Base-by-base conservation (phyloP, 2,797 vertebrate genomes). In the Sylvilagus floridanus region DNA sequence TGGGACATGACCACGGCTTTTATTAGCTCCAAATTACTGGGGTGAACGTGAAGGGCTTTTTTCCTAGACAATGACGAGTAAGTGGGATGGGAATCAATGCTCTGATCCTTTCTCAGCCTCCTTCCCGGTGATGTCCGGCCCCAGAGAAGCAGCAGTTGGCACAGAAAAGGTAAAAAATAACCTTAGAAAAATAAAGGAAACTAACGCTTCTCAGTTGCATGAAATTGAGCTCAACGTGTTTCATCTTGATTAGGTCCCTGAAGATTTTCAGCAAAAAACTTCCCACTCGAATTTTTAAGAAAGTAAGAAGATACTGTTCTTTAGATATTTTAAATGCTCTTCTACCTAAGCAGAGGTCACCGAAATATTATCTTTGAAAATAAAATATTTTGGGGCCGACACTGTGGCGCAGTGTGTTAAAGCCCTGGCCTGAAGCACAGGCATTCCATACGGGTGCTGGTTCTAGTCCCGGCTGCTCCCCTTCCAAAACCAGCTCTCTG, bases 311-410 rank as follows among this genome's bases (percentile, higher is more conserved):
- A 37, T 62, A 83, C 12, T 5, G 4, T 76, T 65, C 52, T 14
- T 66, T 57, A 85, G 21, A 57, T 69, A 93, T n/a, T 77, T 75
- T 84, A 35, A 94, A 82, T 75, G 77, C 92, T 90, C n/a, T 95
- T 89, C 6, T 2, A 92, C 24, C 42, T 78, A 93, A 86, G 21
- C 32, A 84, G 87, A 87, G 63, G 42, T 69, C 32, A 81, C 57
- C 4, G 88, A 79, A 92, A 54, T 52, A 71, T 12, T 93, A 81
- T n/a, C 52, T 94, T 82, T 82, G 7, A 89, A 95, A 90, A 30
- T 10, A 88, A 95, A 76, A 52, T 84, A 92, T 72, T 84, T 90
- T 32, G 17, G 42, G 42, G 42, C 42, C 8, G 8, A 7, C 42
- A 8, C 42, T 47, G 42, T 47, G 42, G 42, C 42, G 42, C 42